Conservation (phyloP, 1,140 invertebrate species). For the Brachionus calyciflorus region DNA sequence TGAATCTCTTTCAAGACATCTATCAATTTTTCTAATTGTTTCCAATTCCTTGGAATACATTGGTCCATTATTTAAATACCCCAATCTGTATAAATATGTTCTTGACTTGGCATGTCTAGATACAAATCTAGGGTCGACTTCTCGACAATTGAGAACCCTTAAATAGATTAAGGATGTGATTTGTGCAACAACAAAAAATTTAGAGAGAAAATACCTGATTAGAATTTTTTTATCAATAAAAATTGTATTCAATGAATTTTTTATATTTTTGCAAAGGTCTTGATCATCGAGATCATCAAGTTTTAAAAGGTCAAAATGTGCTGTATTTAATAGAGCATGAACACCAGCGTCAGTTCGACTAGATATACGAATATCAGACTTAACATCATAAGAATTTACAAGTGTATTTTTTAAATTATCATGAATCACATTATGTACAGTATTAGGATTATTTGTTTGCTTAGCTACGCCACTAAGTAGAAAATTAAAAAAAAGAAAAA, state of each 20-base stretch:
- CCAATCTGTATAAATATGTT: conserved; percentile 38
- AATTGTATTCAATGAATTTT: conserved; percentile 7
- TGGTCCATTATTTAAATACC: conserved; percentile 7
- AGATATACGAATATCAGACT: conserved; percentile 26
- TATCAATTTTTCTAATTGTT: conserved; percentile 8
- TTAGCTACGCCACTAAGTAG: conserved; percentile 33
- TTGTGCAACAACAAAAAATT: background rate
- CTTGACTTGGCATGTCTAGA: conserved; percentile 39
- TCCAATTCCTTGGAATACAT: conserved; percentile 14
- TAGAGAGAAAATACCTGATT: conserved; percentile 26
- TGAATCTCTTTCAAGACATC: background rate
- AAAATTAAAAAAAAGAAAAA: background rate
- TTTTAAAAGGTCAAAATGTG: conserved; percentile 15
- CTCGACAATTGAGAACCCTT: background rate
- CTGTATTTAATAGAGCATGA: conserved; percentile 43
- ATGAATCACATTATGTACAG: conserved; percentile 29
- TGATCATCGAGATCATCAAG: background rate
- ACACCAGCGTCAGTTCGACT: conserved; percentile 46
- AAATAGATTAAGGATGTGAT: too few relatives aligned
- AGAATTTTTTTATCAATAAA: conserved; percentile 9
- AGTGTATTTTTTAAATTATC: conserved; percentile 9
- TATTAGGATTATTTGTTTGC: conserved; percentile 16
- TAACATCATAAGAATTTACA: background rate
- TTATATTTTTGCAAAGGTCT: background rate
- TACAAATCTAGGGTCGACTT: conserved; percentile 8